A percentile compares a stretch with the other conserved stretches of the same genome.
phyloP scores from a whole-genome alignment of 2,888 invertebrate species.

The Zelleria hepariella region DNA sequence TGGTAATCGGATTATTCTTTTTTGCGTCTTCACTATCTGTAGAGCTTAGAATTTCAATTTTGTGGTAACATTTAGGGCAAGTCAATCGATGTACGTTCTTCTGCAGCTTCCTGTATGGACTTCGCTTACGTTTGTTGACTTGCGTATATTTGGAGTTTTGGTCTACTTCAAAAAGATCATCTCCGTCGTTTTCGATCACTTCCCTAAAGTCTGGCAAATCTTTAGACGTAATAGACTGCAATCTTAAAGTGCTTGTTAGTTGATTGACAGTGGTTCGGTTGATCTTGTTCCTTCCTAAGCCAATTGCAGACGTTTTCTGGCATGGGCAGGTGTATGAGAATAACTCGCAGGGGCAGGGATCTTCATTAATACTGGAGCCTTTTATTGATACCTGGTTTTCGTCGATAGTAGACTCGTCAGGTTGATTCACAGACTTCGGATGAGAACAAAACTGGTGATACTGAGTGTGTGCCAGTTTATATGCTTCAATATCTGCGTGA shows the following conservation, averaged over 20 bases:
- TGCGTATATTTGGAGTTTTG: not conserved
- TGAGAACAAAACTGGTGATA: not conserved
- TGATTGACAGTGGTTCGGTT: not conserved
- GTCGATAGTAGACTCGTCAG: not conserved
- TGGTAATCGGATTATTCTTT: not conserved
- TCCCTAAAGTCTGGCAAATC: not conserved
- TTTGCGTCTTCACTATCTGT: conserved; percentile 36
- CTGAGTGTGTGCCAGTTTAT: not conserved
- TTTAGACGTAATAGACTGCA: conserved; percentile 4
- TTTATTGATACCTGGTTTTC: not conserved
- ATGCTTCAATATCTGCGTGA: not conserved
- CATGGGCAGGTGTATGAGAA: conserved; percentile 54
- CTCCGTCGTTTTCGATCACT: not conserved
- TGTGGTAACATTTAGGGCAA: conserved; percentile 53
- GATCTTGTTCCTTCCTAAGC: conserved; percentile 8
- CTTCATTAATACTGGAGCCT: conserved; percentile 17
- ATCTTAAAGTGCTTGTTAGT: conserved; percentile 15
- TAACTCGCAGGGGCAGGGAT: conserved; percentile 52
- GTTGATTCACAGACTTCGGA: not conserved
- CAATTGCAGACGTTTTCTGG: conserved; percentile 32
- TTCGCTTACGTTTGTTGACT: not conserved
- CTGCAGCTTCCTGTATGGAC: conserved; percentile 2
- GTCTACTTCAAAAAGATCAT: not conserved
- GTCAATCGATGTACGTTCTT: conserved; percentile 32
- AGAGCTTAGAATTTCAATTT: conserved; percentile 32